These are phyloP conservation scores for Stichopus horrens DNA, from an alignment of 53 echinoderm and acorn worm genomes.

Conservation along the genomic window DNA sequence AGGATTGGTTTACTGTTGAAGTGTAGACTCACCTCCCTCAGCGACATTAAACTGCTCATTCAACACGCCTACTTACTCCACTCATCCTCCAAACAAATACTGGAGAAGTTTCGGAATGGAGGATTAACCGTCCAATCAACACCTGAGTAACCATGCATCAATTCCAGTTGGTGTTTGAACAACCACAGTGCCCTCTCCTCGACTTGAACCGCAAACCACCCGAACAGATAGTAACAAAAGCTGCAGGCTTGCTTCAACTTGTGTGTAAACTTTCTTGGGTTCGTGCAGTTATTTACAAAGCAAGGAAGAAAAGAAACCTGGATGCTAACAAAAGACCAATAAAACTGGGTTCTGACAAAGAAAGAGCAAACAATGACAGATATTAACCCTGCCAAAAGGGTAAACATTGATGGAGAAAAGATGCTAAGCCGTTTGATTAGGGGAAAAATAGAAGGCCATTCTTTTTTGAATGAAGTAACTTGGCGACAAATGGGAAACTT, in stretches of 20 bases:
- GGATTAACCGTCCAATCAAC: conserved; percentile 43
- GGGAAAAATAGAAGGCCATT: not conserved
- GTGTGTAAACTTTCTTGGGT: conserved; percentile 23
- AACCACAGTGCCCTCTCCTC: conserved; percentile 15
- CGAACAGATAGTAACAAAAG: not conserved
- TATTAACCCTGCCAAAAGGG: conserved; percentile 9
- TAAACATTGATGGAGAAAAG: conserved; percentile 41
- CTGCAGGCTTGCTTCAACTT: conserved; percentile 9
- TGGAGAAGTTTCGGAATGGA: not conserved
- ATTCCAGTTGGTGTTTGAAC: not conserved
- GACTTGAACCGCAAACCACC: not conserved
- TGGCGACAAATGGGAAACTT: conserved; percentile 6
- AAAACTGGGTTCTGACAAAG: conserved; percentile 33
- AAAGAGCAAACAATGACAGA: conserved; percentile 32
- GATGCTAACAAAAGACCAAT: not conserved
- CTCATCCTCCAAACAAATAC: conserved; percentile 21
- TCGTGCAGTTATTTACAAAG: conserved; percentile 35
- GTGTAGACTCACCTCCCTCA: not conserved
- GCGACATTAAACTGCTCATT: not conserved
- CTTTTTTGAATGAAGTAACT: not conserved
- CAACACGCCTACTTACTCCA: conserved; percentile 14
- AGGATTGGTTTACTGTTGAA: no score
- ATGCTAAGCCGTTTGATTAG: conserved; percentile 24
- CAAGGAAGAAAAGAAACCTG: not conserved
- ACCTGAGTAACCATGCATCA: conserved; percentile 19